phyloP scores from a whole-genome alignment of 2,113 vertebrate species.

The Proterorhinus semilunaris region DNA sequence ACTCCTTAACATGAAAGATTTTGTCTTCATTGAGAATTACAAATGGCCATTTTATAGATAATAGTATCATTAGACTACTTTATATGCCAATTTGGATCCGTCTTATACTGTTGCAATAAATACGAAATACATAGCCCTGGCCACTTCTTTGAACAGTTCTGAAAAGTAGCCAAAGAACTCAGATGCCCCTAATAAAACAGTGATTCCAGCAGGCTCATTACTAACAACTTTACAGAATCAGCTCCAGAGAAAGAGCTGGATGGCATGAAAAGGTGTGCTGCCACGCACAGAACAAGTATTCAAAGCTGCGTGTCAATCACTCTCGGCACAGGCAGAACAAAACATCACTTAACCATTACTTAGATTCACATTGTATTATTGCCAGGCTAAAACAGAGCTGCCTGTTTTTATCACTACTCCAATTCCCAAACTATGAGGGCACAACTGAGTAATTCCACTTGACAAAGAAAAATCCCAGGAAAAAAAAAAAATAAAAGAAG shows the following conservation, averaged over 20 bases:
- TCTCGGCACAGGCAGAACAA: conserved; percentile 4
- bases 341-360: conserved; percentile 2
- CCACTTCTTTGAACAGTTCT: conserved; percentile 21
- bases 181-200: conserved; percentile 22
- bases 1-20: not conserved
- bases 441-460: conserved; percentile 45
- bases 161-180: conserved; percentile 35
- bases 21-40: not conserved
- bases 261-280: conserved; percentile 19
- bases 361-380: conserved; percentile 4
- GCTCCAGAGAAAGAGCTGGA: conserved; percentile 17
- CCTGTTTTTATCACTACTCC: conserved; percentile 36
- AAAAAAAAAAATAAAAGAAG: not conserved
- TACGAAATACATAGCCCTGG: conserved; percentile 6
- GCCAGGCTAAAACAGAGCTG: conserved; percentile 24
- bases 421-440: conserved; percentile 32
- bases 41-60: not conserved
- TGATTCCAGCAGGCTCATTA: conserved; percentile 20
- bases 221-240: conserved; percentile 15
- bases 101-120: conserved; percentile 14
- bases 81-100: conserved; percentile 14
- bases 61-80: conserved; percentile 4
- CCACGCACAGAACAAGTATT: conserved; percentile 14
- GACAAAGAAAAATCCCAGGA: conserved; percentile 37
- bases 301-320: conserved; percentile 23